Evolutionary conservation across 2,888 invertebrate species (phyloP).

Genomic region (Tortricodes alternella): DNA sequence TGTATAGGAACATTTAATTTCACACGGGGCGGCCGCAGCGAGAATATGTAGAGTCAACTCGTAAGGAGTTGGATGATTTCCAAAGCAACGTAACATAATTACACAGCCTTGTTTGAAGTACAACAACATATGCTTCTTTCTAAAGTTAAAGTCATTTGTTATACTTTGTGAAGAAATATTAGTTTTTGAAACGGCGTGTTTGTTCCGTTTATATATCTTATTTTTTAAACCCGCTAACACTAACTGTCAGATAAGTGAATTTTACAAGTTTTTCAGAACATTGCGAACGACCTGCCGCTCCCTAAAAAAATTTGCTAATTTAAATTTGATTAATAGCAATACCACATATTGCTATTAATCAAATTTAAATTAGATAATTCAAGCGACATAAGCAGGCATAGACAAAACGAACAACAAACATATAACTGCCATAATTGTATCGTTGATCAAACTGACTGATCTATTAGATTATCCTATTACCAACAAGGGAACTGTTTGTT

Average conservation of each 20-base stretch:
- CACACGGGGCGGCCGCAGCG: conserved; percentile 39
- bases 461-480: conserved; percentile 27
- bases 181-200: too few relatives aligned
- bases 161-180: conserved; percentile 37
- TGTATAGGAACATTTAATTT: conserved; percentile 41
- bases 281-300: too few relatives aligned
- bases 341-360: too few relatives aligned
- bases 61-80: conserved; percentile 51
- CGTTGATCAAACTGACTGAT: conserved; percentile 21
- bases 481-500: conserved; percentile 26
- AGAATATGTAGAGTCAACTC: conserved; percentile 43
- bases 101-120: conserved; percentile 52
- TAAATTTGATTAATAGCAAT: too few relatives aligned
- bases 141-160: conserved; percentile 50
- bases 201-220: too few relatives aligned
- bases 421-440: conserved; percentile 18
- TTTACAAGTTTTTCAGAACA: too few relatives aligned
- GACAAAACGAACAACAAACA: neutral
- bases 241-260: too few relatives aligned
- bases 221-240: too few relatives aligned
- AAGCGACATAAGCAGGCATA: neutral
- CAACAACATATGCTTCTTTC: conserved; percentile 53
- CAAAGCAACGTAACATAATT: conserved; percentile 49
- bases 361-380: conserved; percentile 6
- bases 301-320: too few relatives aligned